Evolutionary conservation across 1,140 invertebrate genomes (phyloP), one percentile per base, ranked within the genome.

Genomic region (Calephelis nemesis): DNA sequence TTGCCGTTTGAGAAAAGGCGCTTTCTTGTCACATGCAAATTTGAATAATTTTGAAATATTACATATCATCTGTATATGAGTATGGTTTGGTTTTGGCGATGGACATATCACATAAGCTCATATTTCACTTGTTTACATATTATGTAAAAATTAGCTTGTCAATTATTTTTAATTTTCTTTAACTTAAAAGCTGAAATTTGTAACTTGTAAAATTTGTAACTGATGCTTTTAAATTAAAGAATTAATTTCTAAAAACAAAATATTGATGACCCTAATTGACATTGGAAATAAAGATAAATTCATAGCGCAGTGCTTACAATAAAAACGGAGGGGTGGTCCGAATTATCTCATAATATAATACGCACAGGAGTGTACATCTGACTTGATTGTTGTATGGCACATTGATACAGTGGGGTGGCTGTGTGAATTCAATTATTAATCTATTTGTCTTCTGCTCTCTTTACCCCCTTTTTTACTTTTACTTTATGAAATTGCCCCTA

Each of bases 311-410:
- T 30, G 58, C 13, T 49, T 47, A 65, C 67, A 68, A 72, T 72
- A 72, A 68, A 71, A 76, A 74, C 72, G 62, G 66, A 71, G 74
- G 76, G 76, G 73, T 71, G 70, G 77, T 85, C 84, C 79, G 77
- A 85, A 82, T 88, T 85, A 86, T 67, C 67, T 65, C 74, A 76
- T 81, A 79, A 79, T 76, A 79, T 80, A 82, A 83, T 81, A 78
- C 74, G 69, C 76, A 77, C 78, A 74, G 39, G 49, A 45, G 40
- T 13, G 19, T 63, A 63, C 82, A 82, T 80, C 80, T 81, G 82
- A 84, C 78, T 79, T 79, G 69, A 82, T 79, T 78, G 77, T 79
- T 75, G 67, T 74, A 77, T 78, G 69, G 67, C 69, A 54, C 72
- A 73, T 75, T 73, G 72, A 72, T 73, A 73, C 64, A 70, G 69